Percentiles rank a stretch among this genome's conserved stretches.
These are phyloP conservation scores for Erpornis zantholeuca DNA, from an alignment of 2,113 vertebrate genomes.

Conservation along the genomic window DNA sequence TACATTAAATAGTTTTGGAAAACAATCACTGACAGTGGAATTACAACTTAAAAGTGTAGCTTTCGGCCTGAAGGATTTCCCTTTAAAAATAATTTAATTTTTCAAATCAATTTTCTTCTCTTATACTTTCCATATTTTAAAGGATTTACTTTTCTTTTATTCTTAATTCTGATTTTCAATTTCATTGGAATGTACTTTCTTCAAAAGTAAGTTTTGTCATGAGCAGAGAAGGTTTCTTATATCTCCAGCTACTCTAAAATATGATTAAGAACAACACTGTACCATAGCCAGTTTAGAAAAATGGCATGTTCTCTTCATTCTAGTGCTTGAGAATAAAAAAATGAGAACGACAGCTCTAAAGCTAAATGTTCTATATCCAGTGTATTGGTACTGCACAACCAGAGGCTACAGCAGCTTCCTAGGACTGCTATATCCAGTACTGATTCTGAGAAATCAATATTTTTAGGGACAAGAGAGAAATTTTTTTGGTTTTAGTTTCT, in stretches of 20 bases:
- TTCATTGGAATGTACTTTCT: background rate
- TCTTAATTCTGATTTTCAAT: background rate
- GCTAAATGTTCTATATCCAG: background rate
- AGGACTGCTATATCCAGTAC: background rate
- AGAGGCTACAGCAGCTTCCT: background rate
- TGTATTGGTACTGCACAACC: background rate
- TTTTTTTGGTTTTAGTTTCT: background rate
- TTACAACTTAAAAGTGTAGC: background rate
- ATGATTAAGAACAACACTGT: background rate
- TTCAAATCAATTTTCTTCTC: background rate
- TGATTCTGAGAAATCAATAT: background rate
- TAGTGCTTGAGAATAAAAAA: background rate
- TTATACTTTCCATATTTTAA: background rate
- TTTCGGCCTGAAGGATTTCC: background rate
- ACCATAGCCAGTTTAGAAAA: background rate
- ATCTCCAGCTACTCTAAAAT: background rate
- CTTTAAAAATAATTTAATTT: background rate
- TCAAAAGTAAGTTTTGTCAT: background rate
- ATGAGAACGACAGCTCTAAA: background rate
- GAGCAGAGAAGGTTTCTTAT: background rate
- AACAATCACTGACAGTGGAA: background rate
- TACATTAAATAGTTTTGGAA: background rate
- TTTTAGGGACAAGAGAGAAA: background rate
- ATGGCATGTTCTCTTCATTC: background rate
- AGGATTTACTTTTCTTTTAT: fast-evolving